Percentiles rank a stretch among this genome's conserved stretches.
These are phyloP conservation scores for Dusona sp. DNA, from an alignment of 2,888 invertebrate species.

Conservation along the genomic window DNA sequence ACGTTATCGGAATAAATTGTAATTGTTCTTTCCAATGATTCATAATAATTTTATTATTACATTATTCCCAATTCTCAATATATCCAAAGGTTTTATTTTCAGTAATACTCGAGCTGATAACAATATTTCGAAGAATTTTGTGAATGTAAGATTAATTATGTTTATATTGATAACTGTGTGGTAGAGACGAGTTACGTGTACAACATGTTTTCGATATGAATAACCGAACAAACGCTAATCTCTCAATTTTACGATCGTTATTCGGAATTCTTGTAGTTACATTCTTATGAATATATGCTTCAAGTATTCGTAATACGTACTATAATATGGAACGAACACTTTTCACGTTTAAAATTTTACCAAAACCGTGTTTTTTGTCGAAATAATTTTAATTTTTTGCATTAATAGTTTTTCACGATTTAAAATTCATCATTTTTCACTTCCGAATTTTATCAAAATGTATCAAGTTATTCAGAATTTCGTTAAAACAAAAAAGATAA, in stretches of 20 bases:
- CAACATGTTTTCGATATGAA: constrained; percentile 43
- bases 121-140: neutral
- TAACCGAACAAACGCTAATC: constrained; percentile 32
- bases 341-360: neutral
- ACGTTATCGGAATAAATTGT: neutral
- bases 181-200: neutral
- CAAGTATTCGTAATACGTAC: constrained; percentile 2
- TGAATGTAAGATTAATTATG: neutral
- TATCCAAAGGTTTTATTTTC: neutral
- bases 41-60: neutral
- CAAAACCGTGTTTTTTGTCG: neutral
- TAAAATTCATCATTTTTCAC: neutral
- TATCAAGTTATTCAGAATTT: neutral
- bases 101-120: neutral
- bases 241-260: constrained; percentile 57
- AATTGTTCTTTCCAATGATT: neutral
- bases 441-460: neutral
- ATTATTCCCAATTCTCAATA: neutral
- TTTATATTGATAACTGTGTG: constrained; percentile 13
- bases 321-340: neutral
- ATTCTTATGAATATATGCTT: constrained; percentile 8
- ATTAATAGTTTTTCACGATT: neutral
- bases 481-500: neutral
- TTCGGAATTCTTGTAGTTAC: neutral
- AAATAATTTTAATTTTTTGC: neutral